Conservation (phyloP, 2,797 vertebrate genomes). For the Amblyraja radiata region DNA sequence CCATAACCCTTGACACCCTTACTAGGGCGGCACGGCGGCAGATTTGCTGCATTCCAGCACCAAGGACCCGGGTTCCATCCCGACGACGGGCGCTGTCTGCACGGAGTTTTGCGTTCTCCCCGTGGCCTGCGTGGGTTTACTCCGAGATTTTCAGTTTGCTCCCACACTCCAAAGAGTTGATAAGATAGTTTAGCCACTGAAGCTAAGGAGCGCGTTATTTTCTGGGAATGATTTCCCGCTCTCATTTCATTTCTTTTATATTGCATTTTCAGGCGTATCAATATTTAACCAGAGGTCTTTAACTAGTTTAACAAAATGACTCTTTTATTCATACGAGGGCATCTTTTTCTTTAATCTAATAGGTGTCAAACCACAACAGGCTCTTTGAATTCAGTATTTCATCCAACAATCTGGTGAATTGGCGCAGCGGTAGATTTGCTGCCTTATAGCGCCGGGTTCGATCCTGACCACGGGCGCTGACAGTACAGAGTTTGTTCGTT, state of each 20-base stretch:
- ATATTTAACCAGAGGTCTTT: not conserved
- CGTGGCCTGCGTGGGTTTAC: no score
- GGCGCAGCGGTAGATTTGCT: no score
- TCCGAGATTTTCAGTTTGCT: no score
- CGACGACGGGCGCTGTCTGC: no score
- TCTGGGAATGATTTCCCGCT: slow-evolving; percentile 23
- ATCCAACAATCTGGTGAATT: not conserved
- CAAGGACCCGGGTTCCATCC: no score
- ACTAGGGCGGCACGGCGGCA: no score
- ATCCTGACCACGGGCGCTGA: no score
- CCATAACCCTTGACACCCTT: no score
- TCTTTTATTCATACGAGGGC: not conserved
- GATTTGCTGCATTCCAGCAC: no score
- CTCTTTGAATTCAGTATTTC: not conserved
- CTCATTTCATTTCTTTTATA: slow-evolving; percentile 2
- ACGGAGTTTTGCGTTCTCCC: no score
- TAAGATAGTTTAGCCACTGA: slow-evolving; percentile 17
- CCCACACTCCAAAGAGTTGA: not conserved
- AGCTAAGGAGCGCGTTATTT: slow-evolving; percentile 6
- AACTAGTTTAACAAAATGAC: not conserved
- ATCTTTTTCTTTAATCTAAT: not conserved
- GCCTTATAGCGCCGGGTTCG: no score
- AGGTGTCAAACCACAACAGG: not conserved
- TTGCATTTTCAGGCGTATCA: not conserved
- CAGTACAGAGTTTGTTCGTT: no score